These are phyloP conservation scores for Anthrax anthrax DNA, from an alignment of 2,888 invertebrate species.

Conservation along the genomic window DNA sequence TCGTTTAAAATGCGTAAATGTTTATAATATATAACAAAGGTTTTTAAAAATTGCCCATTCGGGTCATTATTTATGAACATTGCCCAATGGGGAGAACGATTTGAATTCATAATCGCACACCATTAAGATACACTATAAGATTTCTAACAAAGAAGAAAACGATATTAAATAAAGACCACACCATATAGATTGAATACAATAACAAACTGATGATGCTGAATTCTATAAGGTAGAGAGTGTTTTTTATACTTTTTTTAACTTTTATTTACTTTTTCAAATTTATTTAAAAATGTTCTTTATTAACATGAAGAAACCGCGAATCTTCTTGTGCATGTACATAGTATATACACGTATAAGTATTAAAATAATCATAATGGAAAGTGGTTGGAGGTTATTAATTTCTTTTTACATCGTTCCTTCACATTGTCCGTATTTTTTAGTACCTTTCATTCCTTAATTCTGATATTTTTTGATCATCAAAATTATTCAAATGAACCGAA, in stretches of 20 bases:
- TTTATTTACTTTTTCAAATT: too few relatives aligned
- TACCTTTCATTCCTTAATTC: not conserved
- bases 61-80: conserved; percentile 6
- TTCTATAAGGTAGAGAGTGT: too few relatives aligned
- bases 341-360: too few relatives aligned
- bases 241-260: too few relatives aligned
- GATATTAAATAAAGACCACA: conserved; percentile 6
- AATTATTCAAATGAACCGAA: conserved; percentile 5
- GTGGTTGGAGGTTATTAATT: not conserved
- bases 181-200: not conserved
- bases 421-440: too few relatives aligned
- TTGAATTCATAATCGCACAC: conserved; percentile 10
- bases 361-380: not conserved
- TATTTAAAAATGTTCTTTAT: too few relatives aligned
- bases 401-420: too few relatives aligned
- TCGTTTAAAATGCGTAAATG: not conserved
- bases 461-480: conserved; percentile 1
- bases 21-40: not conserved
- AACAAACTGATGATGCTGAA: too few relatives aligned
- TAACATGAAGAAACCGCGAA: not conserved
- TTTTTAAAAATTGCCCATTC: conserved; percentile 8
- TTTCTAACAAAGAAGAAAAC: not conserved
- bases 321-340: not conserved
- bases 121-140: conserved; percentile 1
- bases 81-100: conserved; percentile 11